Evolutionary conservation across 1,140 invertebrate genomes (phyloP), one percentile per base, ranked within the genome.

Genomic region (Trichonephila clavipes): DNA sequence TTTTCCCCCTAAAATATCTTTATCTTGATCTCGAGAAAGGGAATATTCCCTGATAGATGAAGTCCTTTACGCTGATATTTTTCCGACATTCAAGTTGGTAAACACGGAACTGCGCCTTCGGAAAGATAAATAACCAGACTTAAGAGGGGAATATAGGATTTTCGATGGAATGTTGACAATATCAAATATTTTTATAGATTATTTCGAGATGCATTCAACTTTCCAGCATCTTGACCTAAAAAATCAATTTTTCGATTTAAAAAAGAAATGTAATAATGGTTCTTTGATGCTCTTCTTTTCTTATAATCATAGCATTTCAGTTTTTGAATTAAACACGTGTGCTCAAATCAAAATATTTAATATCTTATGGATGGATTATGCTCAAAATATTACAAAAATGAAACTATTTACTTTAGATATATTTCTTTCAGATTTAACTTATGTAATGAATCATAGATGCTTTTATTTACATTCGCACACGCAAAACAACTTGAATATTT

Each of bases 171-270:
- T 77, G 72, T 77, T 77, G 72, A 77, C 72, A 77, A 77, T 77
- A 77, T 77, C 72, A 77, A 77, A 77, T 77, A 77, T 77, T 77
- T 77, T 77, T 77, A 40, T 77, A 77, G 72, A 77, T 77, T 77
- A 77, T 40, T 77, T 77, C 28, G 34, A 40, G 34, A 77, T 40
- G 72, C 72, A 77, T 77, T 77, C 72, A 21, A 40, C 72, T 77
- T 77, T 34, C 12, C 4, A 40, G 34, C 28, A 40, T 77, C 72
- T 18, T 77, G 72, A 40, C 34, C 14, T 2, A 40, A 77, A 16
- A 77, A 34, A 34, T 77, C 34, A 28, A 77, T 40, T 77, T 77
- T 77, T 14, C 16, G 72, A 14, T 77, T 77, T 14, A 34, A 34
- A 77, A 77, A 72, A 18, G 21, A 64, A 64, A 64, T 64, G 18